Evolutionary conservation across 1,140 invertebrate species (phyloP).

Genomic region (Eriocheir sinensis): DNA sequence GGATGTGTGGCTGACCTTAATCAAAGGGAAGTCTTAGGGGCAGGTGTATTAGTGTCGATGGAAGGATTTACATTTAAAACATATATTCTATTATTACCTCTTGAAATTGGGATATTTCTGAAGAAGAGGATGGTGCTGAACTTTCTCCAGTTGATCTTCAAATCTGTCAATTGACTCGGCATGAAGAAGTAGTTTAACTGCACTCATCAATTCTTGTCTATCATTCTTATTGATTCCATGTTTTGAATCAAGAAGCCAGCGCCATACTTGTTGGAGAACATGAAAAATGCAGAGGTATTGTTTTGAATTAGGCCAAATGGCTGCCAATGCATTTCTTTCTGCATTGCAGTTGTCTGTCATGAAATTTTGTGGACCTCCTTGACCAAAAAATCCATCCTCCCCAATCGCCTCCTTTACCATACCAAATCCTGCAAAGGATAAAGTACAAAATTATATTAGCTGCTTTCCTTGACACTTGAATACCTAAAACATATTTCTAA

Average conservation of each 20-base stretch:
- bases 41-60: too few species aligned
- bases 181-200: constrained; percentile 7
- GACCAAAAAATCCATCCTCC: neutral
- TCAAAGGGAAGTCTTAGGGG: too few species aligned
- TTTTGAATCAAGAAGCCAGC: constrained; percentile 48
- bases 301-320: constrained; percentile 31
- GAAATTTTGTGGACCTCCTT: neutral
- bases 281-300: constrained; percentile 54
- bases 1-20: too few species aligned
- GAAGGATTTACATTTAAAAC: too few species aligned
- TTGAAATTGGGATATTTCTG: constrained; percentile 42
- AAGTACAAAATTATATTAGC: constrained; percentile 3
- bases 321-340: constrained; percentile 12
- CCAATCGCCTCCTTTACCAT: constrained; percentile 48
- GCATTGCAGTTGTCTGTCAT: constrained; percentile 48
- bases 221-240: constrained; percentile 40
- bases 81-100: too few species aligned
- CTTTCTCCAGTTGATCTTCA: neutral
- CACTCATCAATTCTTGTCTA: constrained; percentile 48
- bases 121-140: constrained; percentile 1
- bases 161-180: constrained; percentile 28
- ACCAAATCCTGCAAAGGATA: constrained; percentile 39
- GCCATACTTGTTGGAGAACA: constrained; percentile 49
- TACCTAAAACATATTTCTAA: neutral
- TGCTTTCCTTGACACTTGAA: neutral